phyloP scores from a whole-genome alignment of 2,888 invertebrate species.

The Cataglyphis albicans region DNA sequence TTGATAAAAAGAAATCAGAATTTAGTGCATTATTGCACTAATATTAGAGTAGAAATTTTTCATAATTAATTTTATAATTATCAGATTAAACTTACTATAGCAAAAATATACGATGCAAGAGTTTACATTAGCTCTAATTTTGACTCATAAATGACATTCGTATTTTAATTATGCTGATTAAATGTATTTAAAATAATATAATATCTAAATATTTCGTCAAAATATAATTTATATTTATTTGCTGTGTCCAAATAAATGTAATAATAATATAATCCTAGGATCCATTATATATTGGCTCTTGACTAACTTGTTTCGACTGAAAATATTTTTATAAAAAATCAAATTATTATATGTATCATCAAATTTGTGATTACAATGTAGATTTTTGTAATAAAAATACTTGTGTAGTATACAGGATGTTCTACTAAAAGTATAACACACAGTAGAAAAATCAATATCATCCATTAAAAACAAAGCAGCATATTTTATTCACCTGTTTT shows the following conservation, averaged over 20 bases:
- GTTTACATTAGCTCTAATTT: not conserved
- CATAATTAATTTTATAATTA: not conserved
- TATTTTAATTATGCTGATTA: slow-evolving; percentile 26
- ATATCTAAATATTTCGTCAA: not conserved
- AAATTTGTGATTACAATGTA: not conserved
- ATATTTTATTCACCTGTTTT: slow-evolving; percentile 36
- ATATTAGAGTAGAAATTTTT: not conserved
- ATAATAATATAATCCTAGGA: not conserved
- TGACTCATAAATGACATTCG: not conserved
- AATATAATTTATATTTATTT: not conserved
- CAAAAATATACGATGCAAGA: not conserved
- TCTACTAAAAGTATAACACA: not conserved
- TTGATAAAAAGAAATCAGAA: not conserved
- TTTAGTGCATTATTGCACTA: not conserved
- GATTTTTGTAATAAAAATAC: not conserved
- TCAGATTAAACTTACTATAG: not conserved
- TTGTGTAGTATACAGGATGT: not conserved
- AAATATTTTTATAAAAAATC: slow-evolving; percentile 26
- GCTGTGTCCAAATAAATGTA: not conserved
- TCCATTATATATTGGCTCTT: not conserved
- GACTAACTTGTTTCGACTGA: slow-evolving; percentile 20
- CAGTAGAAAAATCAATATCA: not conserved
- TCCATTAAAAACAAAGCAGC: not conserved
- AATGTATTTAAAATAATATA: not conserved
- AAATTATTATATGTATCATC: not conserved